Evolutionary conservation across 2,797 vertebrate species (phyloP).

Genomic region (Gila robusta): DNA sequence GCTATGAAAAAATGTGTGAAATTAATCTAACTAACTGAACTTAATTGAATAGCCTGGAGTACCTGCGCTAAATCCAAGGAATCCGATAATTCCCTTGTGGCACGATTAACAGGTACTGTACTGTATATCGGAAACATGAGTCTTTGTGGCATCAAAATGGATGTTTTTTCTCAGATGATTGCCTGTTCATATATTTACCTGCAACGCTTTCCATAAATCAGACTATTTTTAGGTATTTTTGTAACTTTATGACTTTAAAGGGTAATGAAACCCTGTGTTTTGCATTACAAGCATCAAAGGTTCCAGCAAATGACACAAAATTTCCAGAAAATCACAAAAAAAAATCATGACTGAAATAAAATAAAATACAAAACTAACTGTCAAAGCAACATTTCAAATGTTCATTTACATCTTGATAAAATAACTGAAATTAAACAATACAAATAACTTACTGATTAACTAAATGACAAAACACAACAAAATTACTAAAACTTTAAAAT

Average conservation of each 20-base stretch:
- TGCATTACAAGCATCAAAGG: not conserved
- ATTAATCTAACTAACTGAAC: constrained; percentile 30
- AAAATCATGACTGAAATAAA: no score
- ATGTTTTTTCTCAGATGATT: not conserved
- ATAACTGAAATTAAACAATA: no score
- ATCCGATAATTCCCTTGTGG: not conserved
- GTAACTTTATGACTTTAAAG: not conserved
- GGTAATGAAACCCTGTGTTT: not conserved
- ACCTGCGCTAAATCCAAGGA: constrained; percentile 7
- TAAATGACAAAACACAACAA: no score
- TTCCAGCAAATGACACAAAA: not conserved
- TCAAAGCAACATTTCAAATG: no score
- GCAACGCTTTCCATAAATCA: not conserved
- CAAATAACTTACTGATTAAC: no score
- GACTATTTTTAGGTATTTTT: not conserved
- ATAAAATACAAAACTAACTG: no score
- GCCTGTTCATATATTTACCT: not conserved
- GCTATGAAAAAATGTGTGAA: constrained; percentile 23
- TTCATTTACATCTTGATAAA: no score
- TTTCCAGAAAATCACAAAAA: no score
- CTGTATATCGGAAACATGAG: not conserved
- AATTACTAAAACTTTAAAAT: no score
- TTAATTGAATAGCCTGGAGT: constrained; percentile 38
- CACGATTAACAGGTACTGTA: not conserved
- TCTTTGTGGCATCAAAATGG: not conserved